Base-by-base conservation (phyloP, 2,113 vertebrate species). In the Sturnus vulgaris region DNA sequence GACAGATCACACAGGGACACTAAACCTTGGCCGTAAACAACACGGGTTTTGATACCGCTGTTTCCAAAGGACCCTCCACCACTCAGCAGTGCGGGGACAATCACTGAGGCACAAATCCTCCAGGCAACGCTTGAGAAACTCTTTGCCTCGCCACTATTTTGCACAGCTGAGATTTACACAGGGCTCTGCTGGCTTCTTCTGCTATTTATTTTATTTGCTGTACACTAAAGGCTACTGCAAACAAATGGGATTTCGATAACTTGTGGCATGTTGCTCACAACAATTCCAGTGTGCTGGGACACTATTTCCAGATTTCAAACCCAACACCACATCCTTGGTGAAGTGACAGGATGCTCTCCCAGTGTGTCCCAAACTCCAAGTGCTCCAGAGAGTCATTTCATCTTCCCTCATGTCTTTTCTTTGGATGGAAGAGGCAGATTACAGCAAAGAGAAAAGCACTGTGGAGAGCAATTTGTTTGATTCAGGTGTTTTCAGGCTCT, bases 1-100 rank as follows among this genome's bases (percentile, higher is more conserved):
- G 92, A 83, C 86, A 59, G 88, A 97, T 95, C 87, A 81, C 96
- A 94, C 72, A 73, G 84, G 61, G 95, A 95, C 90, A 92, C 90
- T 84, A 96, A 97, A 96, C 82, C 85, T 96, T 85, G 68, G 82
- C 91, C 37, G 49, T 88, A 93, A 96, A 97, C 88, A 97, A 91
- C 66, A 4, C 3, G 57, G 64, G 88, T 93, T 95, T 52, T 66
- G 93, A 93, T 77, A 94, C 72, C 25, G 59, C 75, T 21, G 5
- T 39, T 85, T 83, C 92, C 37, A 70, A 87, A 57, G 79, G 59
- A 52, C 50, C 70, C 85, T 47, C 61, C 73, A 47, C 42, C 3
- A 6, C 56, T 73, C 66, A 27, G 65, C 21, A 2, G 73, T 0
- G 0, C 86, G 21, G 40, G 60, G 53, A 39, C 15, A 37, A 82